Evolutionary conservation across 2,113 vertebrate genomes (phyloP), one percentile per base, ranked within the genome.

Genomic region (Cryptomyrus ogoouensis): DNA sequence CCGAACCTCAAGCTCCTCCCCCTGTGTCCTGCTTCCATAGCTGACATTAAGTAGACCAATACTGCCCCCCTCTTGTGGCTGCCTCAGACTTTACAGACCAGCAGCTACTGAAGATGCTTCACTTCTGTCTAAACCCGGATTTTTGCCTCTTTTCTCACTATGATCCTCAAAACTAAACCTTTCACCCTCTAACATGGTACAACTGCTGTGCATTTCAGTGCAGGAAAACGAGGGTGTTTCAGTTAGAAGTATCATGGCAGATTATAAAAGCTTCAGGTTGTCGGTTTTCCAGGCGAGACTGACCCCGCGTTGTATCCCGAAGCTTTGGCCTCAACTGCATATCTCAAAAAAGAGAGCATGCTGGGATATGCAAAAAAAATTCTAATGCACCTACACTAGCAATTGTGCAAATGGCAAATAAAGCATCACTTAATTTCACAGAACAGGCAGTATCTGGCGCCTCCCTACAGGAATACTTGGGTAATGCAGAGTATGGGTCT

Each of bases 21-120:
- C 15, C 46, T 15, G 47, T 39, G 44, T 52, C 27, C 47, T 56
- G 12, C n/a, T 9, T 87, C 85, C 85, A 31, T 39, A 31, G 35
- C 83, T 49, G 85, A 52, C 50, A 21, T 87, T 53, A 87, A 52
- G 31, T n/a, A 53, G 85, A 87, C 8, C 85, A 87, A 87, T 53
- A 31, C n/a, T 87, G 85, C 85, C 47, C 49, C 49, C 85, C 85
- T 53, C 85, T 87, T 52, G 49, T 35, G 85, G 50, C 85, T 35
- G 5, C 49, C 24, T 27, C 27, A 53, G 49, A 53, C n/a, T n/a
- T 52, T 53, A 53, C 85, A 87, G 42, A 8, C 39, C 15, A 19
- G 7, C 31, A 42, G 42, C 77, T 44, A 42, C 56, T 24, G 35
- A 39, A 35, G 74, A 13, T 35, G 10, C 66, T 74, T 74, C 21